Base-by-base conservation (phyloP, 2,888 invertebrate genomes). In the Galerucella pusilla region DNA sequence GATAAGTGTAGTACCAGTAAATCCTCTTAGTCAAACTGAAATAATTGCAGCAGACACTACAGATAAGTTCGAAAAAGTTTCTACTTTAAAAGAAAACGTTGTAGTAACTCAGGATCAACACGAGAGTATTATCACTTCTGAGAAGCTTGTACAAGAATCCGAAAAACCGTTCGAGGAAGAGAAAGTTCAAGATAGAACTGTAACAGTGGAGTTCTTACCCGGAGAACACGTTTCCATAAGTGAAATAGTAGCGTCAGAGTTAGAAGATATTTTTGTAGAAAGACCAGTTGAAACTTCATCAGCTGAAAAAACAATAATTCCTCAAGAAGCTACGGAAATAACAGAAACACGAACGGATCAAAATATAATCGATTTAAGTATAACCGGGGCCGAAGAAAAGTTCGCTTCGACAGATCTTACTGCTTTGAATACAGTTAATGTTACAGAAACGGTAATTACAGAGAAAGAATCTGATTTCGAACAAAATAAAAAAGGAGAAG, bases 101-200 rank as follows among this genome's bases (percentile, higher is more conserved):
- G 73, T 79, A 16, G 10, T 88, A 6, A 76, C 78, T 20, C 85
- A 84, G 16, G 81, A 87, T 76, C 87, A 89, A 79, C 85, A 88
- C 61, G 89, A 90, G 83, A 85, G 90, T 77, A 75, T 91, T 16
- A 85, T 86, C 63, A 88, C 90, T 7, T 88, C 88, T 2, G 89
- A 90, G 85, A 85, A 89, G 45, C 79, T 89, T 61, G 81, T 88
- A 9, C 88, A 88, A 69, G 91, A 91, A 82, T 85, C 83, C 49
- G 88, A 88, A 85, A 81, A 78, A 25, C 81, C 81, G 46, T 86
- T 88, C 65, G 77, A 74, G 10, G 73, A 82, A 45, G 85, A 85
- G 75, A 85, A 87, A 14, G 76, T 84, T 1, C 82, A 83, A 49
- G 84, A 83, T 1, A 88, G 88, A 83, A 87, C 78, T 69, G 90